Percentiles rank a stretch among this genome's conserved stretches.
These are phyloP conservation scores for Apistogramma diplotaenia DNA, from an alignment of 2,113 vertebrate genomes.

Conservation along the genomic window DNA sequence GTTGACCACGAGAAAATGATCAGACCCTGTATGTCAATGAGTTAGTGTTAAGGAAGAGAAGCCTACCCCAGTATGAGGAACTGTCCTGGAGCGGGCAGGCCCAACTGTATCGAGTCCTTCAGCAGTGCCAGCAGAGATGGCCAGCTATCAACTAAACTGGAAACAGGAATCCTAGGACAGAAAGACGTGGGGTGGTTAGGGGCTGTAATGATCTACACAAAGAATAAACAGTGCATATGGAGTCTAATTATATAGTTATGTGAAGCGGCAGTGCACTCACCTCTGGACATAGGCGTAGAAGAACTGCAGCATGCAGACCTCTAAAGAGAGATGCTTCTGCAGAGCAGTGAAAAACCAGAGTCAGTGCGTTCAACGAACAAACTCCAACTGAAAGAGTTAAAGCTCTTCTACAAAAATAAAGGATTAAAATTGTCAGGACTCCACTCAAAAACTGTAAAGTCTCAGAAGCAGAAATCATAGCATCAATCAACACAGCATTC, in stretches of 20 bases:
- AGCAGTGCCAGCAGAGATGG: slow-evolving; percentile 88
- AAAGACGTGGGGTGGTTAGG: not conserved
- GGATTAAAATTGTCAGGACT: not conserved
- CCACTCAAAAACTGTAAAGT: not conserved
- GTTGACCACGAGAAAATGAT: not conserved
- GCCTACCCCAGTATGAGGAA: slow-evolving; percentile 95
- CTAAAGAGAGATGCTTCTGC: slow-evolving; percentile 96
- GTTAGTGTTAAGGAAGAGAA: not conserved
- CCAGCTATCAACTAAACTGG: slow-evolving; percentile 96
- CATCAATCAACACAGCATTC: not conserved
- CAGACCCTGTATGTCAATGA: not conserved
- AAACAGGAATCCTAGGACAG: slow-evolving; percentile 87
- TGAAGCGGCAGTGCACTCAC: slow-evolving; percentile 72
- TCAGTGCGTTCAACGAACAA: not conserved
- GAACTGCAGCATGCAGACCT: slow-evolving; percentile 99
- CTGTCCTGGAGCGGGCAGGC: slow-evolving; percentile 93
- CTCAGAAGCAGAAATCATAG: not conserved
- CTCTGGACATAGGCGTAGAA: slow-evolving; percentile 98
- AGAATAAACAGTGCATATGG: not conserved
- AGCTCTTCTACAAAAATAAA: not conserved
- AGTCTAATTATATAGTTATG: not conserved
- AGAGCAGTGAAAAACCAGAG: not conserved
- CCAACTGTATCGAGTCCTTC: slow-evolving; percentile 93
- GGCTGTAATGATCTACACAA: not conserved
- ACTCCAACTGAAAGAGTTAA: not conserved